These are phyloP conservation scores for Mobula birostris DNA, from an alignment of 2,113 vertebrate species.

Conservation along the genomic window DNA sequence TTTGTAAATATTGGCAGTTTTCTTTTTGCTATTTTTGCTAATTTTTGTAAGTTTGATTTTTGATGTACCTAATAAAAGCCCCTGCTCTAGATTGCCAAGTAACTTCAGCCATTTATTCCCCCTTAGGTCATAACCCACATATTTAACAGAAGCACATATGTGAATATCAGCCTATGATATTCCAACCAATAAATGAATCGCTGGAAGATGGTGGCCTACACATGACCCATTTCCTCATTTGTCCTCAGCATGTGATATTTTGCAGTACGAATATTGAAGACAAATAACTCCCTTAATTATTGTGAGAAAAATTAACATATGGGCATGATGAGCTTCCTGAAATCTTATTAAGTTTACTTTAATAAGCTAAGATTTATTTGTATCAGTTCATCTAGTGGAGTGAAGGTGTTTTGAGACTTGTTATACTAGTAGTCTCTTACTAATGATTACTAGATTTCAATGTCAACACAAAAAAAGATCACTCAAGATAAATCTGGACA, in stretches of 20 bases:
- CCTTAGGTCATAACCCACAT: no score
- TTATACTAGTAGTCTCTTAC: not conserved
- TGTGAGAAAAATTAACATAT: not conserved
- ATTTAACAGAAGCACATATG: not conserved
- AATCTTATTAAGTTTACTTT: not conserved
- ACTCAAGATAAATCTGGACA: not conserved
- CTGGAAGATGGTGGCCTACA: not conserved
- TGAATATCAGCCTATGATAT: not conserved
- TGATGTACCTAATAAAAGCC: no score
- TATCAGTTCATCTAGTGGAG: not conserved
- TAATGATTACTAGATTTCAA: not conserved
- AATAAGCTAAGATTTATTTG: not conserved
- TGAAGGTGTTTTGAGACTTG: not conserved
- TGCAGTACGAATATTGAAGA: not conserved
- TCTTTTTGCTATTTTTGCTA: no score
- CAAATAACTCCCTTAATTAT: not conserved
- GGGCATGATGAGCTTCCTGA: not conserved
- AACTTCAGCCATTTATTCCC: no score
- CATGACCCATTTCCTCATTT: not conserved
- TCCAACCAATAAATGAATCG: not conserved
- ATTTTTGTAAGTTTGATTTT: no score
- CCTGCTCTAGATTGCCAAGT: no score
- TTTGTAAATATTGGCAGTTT: no score
- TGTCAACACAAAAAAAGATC: not conserved
- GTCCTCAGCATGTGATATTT: not conserved